A percentile compares a stretch with the other conserved stretches of the same genome.
phyloP scores from a whole-genome alignment of 1,140 invertebrate genomes.

The Patella vulgata region DNA sequence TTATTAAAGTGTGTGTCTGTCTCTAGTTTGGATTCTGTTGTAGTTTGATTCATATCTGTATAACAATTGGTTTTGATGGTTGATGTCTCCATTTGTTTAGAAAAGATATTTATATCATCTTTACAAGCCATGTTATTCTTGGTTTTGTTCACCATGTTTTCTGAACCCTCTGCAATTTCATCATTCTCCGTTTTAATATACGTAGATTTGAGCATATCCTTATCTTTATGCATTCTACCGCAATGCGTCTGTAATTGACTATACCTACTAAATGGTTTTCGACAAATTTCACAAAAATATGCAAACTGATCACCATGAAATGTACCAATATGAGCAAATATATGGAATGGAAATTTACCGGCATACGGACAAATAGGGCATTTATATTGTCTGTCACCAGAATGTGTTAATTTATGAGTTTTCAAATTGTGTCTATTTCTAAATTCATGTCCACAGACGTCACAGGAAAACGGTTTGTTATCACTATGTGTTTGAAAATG shows the following conservation, averaged over 20 bases:
- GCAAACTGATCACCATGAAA: conserved; percentile 42
- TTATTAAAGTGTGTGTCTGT: not conserved
- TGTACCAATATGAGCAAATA: conserved; percentile 45
- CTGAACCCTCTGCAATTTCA: not conserved
- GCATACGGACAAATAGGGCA: conserved; percentile 48
- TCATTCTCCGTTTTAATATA: not conserved
- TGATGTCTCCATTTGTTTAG: not conserved
- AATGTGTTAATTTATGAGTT: conserved; percentile 41
- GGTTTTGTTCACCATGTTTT: not conserved
- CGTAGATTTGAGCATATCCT: conserved; percentile 17
- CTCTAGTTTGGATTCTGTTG: not conserved
- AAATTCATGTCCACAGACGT: conserved; percentile 36
- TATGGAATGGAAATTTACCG: conserved; percentile 30
- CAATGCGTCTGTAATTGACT: conserved; percentile 40
- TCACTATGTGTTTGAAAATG: conserved; percentile 40
- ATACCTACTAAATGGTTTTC: conserved; percentile 45
- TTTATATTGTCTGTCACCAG: conserved; percentile 27
- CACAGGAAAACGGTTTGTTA: conserved; percentile 39
- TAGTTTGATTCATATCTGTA: not conserved
- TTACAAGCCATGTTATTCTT: not conserved
- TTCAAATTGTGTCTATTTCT: conserved; percentile 34
- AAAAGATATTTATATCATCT: not conserved
- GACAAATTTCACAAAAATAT: conserved; percentile 49
- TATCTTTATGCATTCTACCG: conserved; percentile 36
- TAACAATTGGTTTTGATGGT: not conserved